phyloP scores from a whole-genome alignment of 2,113 vertebrate genomes.

The Entosphenus tridentatus region DNA sequence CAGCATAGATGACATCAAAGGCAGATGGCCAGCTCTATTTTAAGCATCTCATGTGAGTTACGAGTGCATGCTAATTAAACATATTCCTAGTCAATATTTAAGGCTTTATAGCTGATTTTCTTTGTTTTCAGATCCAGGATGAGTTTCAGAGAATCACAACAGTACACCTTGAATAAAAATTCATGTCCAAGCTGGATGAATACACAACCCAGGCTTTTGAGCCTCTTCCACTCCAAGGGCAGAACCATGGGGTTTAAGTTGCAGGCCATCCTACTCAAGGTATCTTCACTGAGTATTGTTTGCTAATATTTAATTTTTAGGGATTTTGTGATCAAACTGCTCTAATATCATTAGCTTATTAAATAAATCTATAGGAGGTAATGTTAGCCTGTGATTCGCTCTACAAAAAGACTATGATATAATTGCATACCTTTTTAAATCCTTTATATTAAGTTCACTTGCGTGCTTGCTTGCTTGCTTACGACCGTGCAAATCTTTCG shows the following conservation, averaged over 20 bases:
- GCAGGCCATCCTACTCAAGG: too few species aligned
- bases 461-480: too few species aligned
- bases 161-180: conserved; percentile 11
- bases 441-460: too few species aligned
- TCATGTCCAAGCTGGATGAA: conserved; percentile 13
- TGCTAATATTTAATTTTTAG: too few species aligned
- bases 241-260: conserved; percentile 6
- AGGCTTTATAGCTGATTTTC: conserved; percentile 3
- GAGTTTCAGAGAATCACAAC: conserved; percentile 13
- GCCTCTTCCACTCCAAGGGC: conserved; percentile 12
- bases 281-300: too few species aligned
- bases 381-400: too few species aligned
- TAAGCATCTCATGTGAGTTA: conserved; percentile 9
- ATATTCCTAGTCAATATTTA: neutral
- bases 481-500: too few species aligned
- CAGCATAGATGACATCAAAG: conserved; percentile 7
- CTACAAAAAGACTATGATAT: too few species aligned
- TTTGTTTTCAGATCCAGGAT: conserved; percentile 10
- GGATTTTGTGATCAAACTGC: too few species aligned
- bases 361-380: too few species aligned
- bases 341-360: too few species aligned
- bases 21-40: conserved; percentile 13
- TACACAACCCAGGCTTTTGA: conserved; percentile 11
- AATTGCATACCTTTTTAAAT: too few species aligned
- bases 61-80: neutral